phyloP scores from a whole-genome alignment of 2,888 invertebrate species.

The Papilio demoleus region DNA sequence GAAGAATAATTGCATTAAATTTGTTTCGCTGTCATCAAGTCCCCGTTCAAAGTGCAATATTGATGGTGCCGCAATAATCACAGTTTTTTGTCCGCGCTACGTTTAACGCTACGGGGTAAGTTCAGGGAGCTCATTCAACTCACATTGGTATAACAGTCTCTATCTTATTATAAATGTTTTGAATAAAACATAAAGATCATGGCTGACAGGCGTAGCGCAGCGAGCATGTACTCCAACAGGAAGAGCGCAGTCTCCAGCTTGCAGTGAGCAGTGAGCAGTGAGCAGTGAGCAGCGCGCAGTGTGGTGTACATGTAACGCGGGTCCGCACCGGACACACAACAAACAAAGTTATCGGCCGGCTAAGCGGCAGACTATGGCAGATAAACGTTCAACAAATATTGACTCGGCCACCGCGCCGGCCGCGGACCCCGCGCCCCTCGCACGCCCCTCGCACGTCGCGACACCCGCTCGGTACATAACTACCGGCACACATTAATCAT shows the following conservation, averaged over 20 bases:
- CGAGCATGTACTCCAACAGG: too few species aligned
- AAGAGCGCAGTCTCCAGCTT: too few species aligned
- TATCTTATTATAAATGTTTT: conserved; percentile 5
- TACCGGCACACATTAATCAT: not conserved
- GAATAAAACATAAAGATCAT: not conserved
- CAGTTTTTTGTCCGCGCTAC: not conserved
- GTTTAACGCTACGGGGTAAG: too few species aligned
- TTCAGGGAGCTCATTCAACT: not conserved
- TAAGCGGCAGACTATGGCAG: conserved; percentile 2
- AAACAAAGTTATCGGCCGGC: conserved; percentile 13
- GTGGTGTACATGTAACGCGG: not conserved
- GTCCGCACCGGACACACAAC: not conserved
- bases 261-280: not conserved
- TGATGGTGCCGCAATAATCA: not conserved
- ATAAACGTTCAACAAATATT: conserved; percentile 18
- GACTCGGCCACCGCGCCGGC: not conserved
- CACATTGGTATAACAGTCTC: not conserved
- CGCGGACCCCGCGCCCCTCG: too few species aligned
- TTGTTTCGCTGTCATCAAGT: not conserved
- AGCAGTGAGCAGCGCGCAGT: not conserved
- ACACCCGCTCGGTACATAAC: not conserved
- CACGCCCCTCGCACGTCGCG: not conserved
- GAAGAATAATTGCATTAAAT: not conserved
- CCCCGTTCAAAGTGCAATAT: not conserved
- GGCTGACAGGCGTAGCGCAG: not conserved